Conservation (phyloP, 2,888 invertebrate species). For the Pecten maximus region DNA sequence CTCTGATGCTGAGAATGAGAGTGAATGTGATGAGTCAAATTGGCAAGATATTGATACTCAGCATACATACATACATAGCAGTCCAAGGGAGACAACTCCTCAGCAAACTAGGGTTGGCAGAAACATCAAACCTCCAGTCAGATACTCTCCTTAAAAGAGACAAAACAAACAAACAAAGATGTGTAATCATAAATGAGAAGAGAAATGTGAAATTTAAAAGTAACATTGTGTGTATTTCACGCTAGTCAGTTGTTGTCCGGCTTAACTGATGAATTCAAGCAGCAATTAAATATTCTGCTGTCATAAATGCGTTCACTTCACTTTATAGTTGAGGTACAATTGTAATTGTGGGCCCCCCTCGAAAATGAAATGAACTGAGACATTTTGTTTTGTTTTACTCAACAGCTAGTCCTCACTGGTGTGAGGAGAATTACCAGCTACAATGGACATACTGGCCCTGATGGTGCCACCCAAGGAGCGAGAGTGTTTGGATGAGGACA, state of each 20-base stretch:
- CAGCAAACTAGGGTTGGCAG: too few species aligned
- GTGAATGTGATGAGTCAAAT: neutral
- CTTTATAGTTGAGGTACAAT: neutral
- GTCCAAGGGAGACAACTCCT: too few species aligned
- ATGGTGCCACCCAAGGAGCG: neutral
- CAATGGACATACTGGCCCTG: too few species aligned
- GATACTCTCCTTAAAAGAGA: neutral
- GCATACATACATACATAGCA: too few species aligned
- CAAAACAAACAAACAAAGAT: neutral
- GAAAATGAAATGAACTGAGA: neutral
- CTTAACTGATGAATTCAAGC: too few species aligned
- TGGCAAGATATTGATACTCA: too few species aligned
- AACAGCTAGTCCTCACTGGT: too few species aligned
- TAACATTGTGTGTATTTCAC: neutral
- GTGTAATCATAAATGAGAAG: neutral
- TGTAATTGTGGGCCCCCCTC: neutral
- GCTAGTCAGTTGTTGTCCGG: too few species aligned
- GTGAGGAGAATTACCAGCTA: too few species aligned
- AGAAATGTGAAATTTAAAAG: neutral
- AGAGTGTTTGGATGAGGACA: neutral
- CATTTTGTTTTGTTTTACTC: neutral
- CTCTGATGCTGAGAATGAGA: too few species aligned
- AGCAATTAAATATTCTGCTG: neutral
- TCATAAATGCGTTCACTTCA: neutral
- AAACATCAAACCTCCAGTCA: neutral